phyloP scores from a whole-genome alignment of 2,888 invertebrate species.

The Orthosia incerta region DNA sequence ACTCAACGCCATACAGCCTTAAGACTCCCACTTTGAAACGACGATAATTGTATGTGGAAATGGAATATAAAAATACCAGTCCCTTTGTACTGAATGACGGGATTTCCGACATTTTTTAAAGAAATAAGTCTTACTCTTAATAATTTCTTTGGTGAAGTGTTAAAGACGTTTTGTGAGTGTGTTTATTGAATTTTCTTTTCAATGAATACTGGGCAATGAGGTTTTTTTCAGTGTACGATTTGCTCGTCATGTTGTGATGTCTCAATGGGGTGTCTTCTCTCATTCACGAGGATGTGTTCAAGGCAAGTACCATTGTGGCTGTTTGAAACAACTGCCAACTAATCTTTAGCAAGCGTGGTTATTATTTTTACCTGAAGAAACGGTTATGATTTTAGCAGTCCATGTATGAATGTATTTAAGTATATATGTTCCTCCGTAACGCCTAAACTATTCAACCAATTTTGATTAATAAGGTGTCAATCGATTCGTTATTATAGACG shows the following conservation, averaged over 20 bases:
- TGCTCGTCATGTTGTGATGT: background rate
- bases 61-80: conserved; percentile 72
- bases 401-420: no score
- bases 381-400: no score
- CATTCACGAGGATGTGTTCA: background rate
- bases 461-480: no score
- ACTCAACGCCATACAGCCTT: conserved; percentile 71
- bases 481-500: no score
- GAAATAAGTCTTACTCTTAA: conserved; percentile 54
- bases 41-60: conserved; percentile 73
- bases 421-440: no score
- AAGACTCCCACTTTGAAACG: conserved; percentile 67
- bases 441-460: no score
- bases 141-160: conserved; percentile 56
- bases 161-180: conserved; percentile 9
- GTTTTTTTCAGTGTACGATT: background rate
- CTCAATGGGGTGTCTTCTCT: background rate
- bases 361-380: no score
- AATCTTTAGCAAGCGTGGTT: no score
- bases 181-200: conserved; percentile 21
- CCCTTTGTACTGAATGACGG: conserved; percentile 59
- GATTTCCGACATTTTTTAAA: conserved; percentile 65
- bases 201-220: background rate
- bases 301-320: no score
- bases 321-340: no score